Conservation (phyloP, 2,888 invertebrate species). For the Tenthredo amoena region DNA sequence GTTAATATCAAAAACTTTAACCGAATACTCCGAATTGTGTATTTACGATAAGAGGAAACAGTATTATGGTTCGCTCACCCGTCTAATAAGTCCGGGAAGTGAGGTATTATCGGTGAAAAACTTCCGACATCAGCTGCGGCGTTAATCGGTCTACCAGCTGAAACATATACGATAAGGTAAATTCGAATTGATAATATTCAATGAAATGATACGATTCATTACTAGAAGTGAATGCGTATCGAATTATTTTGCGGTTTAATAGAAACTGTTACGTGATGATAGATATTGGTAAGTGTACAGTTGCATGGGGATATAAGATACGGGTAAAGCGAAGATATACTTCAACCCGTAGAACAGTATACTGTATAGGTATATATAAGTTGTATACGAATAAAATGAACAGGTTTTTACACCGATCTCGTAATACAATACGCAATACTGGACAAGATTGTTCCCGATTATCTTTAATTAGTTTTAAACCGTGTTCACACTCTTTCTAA, state of each 20-base stretch:
- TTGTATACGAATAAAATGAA: too few relatives aligned
- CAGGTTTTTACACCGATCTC: neutral
- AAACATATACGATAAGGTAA: slow-evolving; percentile 6
- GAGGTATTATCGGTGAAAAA: slow-evolving; percentile 60
- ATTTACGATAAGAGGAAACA: neutral
- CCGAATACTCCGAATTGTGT: too few relatives aligned
- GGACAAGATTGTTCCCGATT: neutral
- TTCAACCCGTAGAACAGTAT: too few relatives aligned
- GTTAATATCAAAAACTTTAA: neutral
- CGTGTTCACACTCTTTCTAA: slow-evolving; percentile 36
- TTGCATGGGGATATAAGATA: too few relatives aligned
- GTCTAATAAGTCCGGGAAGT: slow-evolving; percentile 64
- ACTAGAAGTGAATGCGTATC: neutral
- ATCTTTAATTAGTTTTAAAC: slow-evolving; percentile 16
- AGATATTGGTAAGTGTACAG: too few relatives aligned
- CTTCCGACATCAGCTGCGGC: slow-evolving; percentile 58
- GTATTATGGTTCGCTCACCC: slow-evolving; percentile 58
- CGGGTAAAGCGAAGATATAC: too few relatives aligned
- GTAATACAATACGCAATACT: neutral
- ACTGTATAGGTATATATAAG: too few relatives aligned
- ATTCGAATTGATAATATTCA: neutral
- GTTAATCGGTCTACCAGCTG: slow-evolving; percentile 60
- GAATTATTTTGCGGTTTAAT: neutral
- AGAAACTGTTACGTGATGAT: too few relatives aligned
- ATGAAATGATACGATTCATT: neutral